phyloP scores from a whole-genome alignment of 1,140 invertebrate species.

The Kradibia gibbosae region DNA sequence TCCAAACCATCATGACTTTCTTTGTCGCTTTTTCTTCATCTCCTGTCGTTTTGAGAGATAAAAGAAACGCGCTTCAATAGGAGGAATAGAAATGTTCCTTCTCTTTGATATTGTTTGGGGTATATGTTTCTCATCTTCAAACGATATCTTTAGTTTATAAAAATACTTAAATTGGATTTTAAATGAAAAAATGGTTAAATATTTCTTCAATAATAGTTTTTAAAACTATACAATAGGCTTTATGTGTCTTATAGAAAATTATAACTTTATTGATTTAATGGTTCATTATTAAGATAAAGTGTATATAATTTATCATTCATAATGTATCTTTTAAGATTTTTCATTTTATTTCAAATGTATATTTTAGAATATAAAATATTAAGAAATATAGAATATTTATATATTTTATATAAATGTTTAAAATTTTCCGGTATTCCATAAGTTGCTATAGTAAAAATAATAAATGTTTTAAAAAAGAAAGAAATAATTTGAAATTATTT shows the following conservation, averaged over 20 bases:
- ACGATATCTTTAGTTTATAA: neutral
- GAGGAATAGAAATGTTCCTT: conserved; percentile 10
- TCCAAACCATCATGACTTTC: no score
- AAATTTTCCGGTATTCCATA: no score
- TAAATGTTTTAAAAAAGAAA: neutral
- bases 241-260: no score
- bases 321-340: neutral
- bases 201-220: no score
- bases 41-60: conserved; percentile 48
- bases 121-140: neutral
- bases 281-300: no score
- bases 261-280: no score
- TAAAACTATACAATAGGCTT: no score
- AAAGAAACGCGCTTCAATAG: neutral
- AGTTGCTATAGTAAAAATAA: no score
- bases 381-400: no score
- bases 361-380: neutral
- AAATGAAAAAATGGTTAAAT: no score
- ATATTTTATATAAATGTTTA: no score
- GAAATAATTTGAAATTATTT: neutral
- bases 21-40: conserved; percentile 35
- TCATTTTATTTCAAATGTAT: neutral
- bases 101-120: neutral
- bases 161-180: conserved; percentile 2
- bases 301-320: no score